phyloP scores from a whole-genome alignment of 2,113 vertebrate genomes.

The Sander lucioperca region DNA sequence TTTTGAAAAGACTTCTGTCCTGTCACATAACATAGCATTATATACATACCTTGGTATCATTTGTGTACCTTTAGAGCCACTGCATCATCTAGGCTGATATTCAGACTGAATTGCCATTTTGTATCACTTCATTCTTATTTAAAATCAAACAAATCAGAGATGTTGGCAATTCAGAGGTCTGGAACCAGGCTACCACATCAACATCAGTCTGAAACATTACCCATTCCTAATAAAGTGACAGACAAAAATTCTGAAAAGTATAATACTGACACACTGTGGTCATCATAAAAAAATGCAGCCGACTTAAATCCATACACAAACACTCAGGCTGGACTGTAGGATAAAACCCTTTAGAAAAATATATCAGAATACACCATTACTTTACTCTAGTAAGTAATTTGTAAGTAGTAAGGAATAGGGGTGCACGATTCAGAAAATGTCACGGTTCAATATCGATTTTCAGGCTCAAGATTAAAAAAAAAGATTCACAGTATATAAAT shows the following conservation, averaged over 20 bases:
- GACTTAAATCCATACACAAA: background rate
- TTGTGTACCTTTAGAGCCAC: background rate
- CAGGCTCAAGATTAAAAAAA: no score
- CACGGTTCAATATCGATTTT: no score
- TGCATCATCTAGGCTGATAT: background rate
- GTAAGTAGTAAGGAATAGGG: background rate
- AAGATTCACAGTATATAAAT: no score
- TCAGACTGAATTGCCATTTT: background rate
- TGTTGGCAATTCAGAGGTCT: background rate
- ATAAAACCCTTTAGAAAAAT: background rate
- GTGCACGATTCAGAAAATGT: no score
- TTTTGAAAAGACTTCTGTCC: background rate
- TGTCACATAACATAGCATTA: background rate
- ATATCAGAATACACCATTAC: no score
- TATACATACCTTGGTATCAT: background rate
- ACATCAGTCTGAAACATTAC: background rate
- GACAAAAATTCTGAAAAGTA: no score
- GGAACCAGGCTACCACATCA: background rate
- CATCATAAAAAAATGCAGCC: background rate
- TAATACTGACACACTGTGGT: constrained; percentile 8
- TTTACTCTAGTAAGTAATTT: background rate
- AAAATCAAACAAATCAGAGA: background rate
- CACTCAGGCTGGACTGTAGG: background rate
- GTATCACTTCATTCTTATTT: background rate
- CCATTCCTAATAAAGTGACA: no score